phyloP scores from a whole-genome alignment of 2,888 invertebrate genomes.

The Drosophila kanekoi region DNA sequence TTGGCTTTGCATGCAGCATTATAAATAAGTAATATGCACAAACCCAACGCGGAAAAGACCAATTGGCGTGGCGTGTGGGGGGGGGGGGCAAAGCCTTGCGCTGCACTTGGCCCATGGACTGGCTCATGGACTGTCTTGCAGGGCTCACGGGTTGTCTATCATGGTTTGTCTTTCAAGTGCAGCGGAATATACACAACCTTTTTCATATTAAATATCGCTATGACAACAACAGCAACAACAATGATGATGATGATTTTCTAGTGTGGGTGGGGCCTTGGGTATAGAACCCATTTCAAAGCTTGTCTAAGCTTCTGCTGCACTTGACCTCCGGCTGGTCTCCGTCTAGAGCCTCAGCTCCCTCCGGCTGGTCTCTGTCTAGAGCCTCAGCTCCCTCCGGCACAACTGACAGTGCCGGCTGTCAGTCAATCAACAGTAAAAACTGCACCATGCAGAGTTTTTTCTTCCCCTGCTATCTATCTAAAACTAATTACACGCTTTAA shows the following conservation, averaged over 20 bases:
- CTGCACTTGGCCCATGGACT: slow-evolving; percentile 18
- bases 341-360: not conserved
- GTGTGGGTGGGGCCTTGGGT: slow-evolving; percentile 16
- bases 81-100: slow-evolving; percentile 16
- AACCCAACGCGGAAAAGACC: slow-evolving; percentile 21
- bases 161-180: slow-evolving; percentile 25
- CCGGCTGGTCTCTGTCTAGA: slow-evolving; percentile 6
- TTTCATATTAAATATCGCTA: slow-evolving; percentile 31
- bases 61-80: not conserved
- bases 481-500: slow-evolving; percentile 75
- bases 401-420: slow-evolving; percentile 49
- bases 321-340: slow-evolving; percentile 48
- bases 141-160: slow-evolving; percentile 3
- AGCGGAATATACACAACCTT: slow-evolving; percentile 13
- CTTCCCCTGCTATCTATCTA: slow-evolving; percentile 45
- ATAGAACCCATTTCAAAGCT: slow-evolving; percentile 22
- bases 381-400: not conserved
- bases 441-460: slow-evolving; percentile 41
- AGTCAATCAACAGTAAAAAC: slow-evolving; percentile 56
- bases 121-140: not conserved
- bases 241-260: not conserved
- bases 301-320: slow-evolving; percentile 43
- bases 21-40: slow-evolving; percentile 19
- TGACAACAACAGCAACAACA: slow-evolving; percentile 36
- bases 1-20: slow-evolving; percentile 47